phyloP scores from a whole-genome alignment of 2,113 vertebrate genomes.

The Psettodes erumei region DNA sequence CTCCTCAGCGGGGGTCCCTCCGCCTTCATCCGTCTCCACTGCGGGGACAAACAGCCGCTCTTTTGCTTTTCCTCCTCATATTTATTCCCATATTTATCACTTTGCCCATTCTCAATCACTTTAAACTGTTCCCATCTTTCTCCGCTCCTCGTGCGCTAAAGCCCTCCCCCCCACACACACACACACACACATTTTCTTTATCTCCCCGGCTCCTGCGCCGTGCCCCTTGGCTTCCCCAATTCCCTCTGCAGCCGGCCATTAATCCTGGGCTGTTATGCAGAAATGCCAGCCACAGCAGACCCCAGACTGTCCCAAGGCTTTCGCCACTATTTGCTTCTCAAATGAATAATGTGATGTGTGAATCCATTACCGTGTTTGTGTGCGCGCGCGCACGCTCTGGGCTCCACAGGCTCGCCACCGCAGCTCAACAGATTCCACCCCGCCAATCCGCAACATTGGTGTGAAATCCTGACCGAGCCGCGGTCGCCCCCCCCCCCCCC shows the following conservation, averaged over 20 bases:
- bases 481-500: neutral
- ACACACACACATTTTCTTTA: too few relatives aligned
- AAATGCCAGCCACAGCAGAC: slow-evolving; percentile 39
- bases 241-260: slow-evolving; percentile 39
- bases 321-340: slow-evolving; percentile 27
- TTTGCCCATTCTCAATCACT: slow-evolving; percentile 18
- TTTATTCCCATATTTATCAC: slow-evolving; percentile 27
- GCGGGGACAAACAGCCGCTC: neutral
- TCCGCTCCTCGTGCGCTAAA: slow-evolving; percentile 9
- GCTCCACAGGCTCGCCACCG: slow-evolving; percentile 8
- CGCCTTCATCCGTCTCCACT: slow-evolving; percentile 22
- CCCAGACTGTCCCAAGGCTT: slow-evolving; percentile 22
- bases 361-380: slow-evolving; percentile 11
- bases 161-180: neutral
- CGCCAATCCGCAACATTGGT: neutral
- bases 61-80: neutral
- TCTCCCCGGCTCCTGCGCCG: slow-evolving; percentile 16
- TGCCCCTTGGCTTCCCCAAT: slow-evolving; percentile 17
- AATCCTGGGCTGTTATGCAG: slow-evolving; percentile 55
- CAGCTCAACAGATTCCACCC: neutral
- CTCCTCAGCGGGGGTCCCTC: slow-evolving; percentile 12
- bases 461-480: neutral
- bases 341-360: slow-evolving; percentile 38
- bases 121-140: slow-evolving; percentile 32
- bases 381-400: neutral